Conservation (phyloP, 2,888 invertebrate genomes). For the Nymphalis urticae region DNA sequence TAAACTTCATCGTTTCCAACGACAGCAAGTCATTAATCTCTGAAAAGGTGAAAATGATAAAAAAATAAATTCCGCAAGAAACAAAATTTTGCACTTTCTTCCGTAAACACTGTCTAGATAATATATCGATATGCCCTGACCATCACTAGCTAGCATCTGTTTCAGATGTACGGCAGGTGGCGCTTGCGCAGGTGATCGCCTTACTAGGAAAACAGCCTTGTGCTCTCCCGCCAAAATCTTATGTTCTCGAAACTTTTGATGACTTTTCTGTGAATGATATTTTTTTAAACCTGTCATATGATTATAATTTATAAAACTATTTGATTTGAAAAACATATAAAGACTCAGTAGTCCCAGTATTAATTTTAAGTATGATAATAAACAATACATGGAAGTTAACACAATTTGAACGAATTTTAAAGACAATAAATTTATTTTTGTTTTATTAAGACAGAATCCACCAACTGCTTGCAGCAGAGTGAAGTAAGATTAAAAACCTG, state of each 20-base stretch:
- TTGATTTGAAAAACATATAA: too few species aligned
- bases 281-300: neutral
- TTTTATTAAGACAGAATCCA: too few species aligned
- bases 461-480: too few species aligned
- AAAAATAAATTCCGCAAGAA: slow-evolving; percentile 1
- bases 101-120: slow-evolving; percentile 26
- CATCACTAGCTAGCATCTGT: slow-evolving; percentile 73
- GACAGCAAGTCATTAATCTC: slow-evolving; percentile 4
- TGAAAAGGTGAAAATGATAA: slow-evolving; percentile 13
- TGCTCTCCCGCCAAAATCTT: slow-evolving; percentile 69
- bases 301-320: neutral
- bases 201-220: slow-evolving; percentile 65
- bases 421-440: too few species aligned
- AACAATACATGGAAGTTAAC: too few species aligned
- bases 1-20: neutral
- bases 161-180: slow-evolving; percentile 78
- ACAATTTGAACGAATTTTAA: too few species aligned
- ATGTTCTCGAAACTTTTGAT: slow-evolving; percentile 46
- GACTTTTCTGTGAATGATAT: neutral
- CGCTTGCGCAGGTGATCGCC: slow-evolving; percentile 70
- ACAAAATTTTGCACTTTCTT: slow-evolving; percentile 4
- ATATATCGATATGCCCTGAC: slow-evolving; percentile 40
- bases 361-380: too few species aligned
- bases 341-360: too few species aligned
- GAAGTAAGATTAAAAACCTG: too few species aligned